A percentile compares a stretch with the other conserved stretches of the same genome.
Conservation (phyloP, 2,888 invertebrate genomes). For the Invenusta paracnida region DNA sequence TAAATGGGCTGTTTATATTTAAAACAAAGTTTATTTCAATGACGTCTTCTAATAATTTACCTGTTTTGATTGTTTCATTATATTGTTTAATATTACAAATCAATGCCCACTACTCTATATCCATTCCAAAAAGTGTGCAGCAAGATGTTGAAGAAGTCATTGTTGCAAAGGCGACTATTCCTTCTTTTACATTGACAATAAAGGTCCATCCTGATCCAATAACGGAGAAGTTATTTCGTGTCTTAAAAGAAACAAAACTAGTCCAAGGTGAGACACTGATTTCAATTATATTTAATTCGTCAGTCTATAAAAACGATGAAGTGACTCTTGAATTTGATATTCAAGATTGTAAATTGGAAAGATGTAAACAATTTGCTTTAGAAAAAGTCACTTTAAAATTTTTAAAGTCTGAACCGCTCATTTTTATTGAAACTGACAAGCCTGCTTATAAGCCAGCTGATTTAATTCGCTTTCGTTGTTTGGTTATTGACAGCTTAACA, state of each 20-base stretch:
- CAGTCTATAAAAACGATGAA: neutral
- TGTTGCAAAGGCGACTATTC: neutral
- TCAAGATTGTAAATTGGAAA: neutral
- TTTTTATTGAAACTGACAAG: slow-evolving; percentile 26
- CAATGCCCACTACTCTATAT: neutral
- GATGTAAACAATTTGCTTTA: neutral
- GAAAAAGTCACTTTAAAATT: neutral
- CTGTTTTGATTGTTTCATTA: no score
- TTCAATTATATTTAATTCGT: neutral
- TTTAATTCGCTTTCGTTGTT: neutral
- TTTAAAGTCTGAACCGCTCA: neutral
- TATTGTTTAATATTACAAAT: no score
- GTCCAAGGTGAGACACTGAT: neutral
- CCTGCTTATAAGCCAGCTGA: slow-evolving; percentile 8
- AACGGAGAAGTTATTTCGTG: neutral
- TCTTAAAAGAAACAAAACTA: neutral
- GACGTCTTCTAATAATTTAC: no score
- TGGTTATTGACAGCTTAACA: neutral
- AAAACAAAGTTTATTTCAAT: no score
- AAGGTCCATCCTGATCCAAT: neutral
- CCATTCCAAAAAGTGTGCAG: neutral
- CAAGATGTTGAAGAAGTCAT: neutral
- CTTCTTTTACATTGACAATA: neutral
- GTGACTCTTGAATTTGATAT: neutral
- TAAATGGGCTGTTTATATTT: no score